Percentiles rank a stretch among this genome's conserved stretches.
phyloP scores from a whole-genome alignment of 2,113 vertebrate genomes.

The Colistium nudipinnis region DNA sequence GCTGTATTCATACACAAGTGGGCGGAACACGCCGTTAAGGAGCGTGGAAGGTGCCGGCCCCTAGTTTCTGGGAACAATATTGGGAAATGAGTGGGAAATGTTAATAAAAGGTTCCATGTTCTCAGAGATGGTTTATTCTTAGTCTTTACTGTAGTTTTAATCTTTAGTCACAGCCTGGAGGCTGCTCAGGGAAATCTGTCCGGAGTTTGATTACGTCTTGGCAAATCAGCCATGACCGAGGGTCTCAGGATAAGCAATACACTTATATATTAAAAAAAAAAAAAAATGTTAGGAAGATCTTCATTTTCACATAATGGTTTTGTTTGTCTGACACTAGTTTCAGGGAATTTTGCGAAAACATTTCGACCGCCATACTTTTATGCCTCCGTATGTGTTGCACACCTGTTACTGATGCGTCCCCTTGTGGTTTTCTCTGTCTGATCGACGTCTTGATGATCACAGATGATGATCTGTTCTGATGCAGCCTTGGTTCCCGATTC shows the following conservation, averaged over 20 bases:
- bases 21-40: too few species aligned
- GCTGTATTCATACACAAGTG: too few species aligned
- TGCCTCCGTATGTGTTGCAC: neutral
- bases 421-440: neutral
- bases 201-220: neutral
- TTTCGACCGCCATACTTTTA: neutral
- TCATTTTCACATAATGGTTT: neutral
- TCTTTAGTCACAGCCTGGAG: constrained; percentile 1
- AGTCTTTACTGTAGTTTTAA: too few species aligned
- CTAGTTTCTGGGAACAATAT: neutral
- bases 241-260: neutral
- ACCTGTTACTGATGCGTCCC: neutral
- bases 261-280: too few species aligned
- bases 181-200: neutral
- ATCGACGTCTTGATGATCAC: too few species aligned
- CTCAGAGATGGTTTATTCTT: neutral
- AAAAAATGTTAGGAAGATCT: neutral
- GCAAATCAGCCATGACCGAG: neutral
- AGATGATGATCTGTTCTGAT: neutral
- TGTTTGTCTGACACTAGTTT: neutral
- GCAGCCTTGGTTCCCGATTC: constrained; percentile 14
- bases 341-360: too few species aligned
- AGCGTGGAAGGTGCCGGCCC: neutral
- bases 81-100: neutral
- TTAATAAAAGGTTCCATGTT: neutral